Evolutionary conservation across 2,888 invertebrate genomes (phyloP).

Genomic region (Griposia aprilina): DNA sequence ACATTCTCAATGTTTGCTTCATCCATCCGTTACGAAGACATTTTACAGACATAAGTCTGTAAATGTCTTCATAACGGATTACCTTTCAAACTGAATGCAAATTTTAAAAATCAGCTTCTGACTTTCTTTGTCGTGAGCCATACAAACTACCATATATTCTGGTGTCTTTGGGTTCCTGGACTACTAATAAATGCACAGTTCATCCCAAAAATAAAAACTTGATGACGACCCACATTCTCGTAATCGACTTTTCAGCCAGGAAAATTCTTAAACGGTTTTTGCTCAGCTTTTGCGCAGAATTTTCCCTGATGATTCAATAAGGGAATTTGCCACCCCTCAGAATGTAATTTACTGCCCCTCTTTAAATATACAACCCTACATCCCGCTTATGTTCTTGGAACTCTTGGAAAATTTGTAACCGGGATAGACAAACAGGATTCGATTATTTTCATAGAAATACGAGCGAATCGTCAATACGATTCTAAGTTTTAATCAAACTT

Average conservation of each 20-base stretch:
- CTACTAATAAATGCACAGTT: background rate
- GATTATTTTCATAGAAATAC: constrained; percentile 42
- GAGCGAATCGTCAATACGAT: constrained; percentile 25
- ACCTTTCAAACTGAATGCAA: background rate
- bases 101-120: background rate
- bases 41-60: background rate
- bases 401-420: constrained; percentile 27
- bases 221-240: constrained; percentile 21
- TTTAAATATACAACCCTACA: constrained; percentile 43
- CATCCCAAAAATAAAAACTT: constrained; percentile 5
- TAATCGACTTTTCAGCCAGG: constrained; percentile 32
- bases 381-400: constrained; percentile 19
- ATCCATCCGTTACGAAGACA: background rate
- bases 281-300: constrained; percentile 41
- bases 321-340: constrained; percentile 48
- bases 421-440: constrained; percentile 21
- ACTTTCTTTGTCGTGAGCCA: background rate
- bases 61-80: background rate
- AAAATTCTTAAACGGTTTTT: constrained; percentile 37
- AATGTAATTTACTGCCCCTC: constrained; percentile 54
- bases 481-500: too few species aligned
- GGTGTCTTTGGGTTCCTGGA: too few species aligned
- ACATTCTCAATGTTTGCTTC: constrained; percentile 1
- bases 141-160: background rate
- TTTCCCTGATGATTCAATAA: constrained; percentile 53